Percentiles rank a stretch among this genome's conserved stretches.
Evolutionary conservation across 1,140 invertebrate genomes (phyloP).

Genomic region (Diuraphis noxia): DNA sequence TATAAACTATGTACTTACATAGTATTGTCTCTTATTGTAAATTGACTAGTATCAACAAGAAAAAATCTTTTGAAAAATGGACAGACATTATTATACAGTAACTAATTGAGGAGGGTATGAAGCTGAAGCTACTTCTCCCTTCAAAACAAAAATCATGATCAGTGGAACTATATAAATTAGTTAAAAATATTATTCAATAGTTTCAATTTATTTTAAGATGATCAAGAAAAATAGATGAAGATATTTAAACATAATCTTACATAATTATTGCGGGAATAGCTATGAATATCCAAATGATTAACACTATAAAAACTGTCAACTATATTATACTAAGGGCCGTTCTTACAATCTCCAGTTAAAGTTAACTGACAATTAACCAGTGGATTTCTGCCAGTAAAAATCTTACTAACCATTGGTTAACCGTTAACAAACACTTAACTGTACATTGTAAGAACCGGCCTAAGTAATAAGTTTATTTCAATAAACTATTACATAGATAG

Average conservation of each 20-base stretch:
- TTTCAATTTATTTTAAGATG: neutral
- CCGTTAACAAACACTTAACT: no score
- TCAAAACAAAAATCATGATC: neutral
- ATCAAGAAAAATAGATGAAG: neutral
- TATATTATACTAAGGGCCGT: neutral
- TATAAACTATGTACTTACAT: no score
- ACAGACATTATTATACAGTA: no score
- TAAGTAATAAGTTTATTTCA: neutral
- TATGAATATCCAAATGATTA: neutral
- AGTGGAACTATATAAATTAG: neutral
- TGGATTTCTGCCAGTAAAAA: no score
- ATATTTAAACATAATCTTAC: slow-evolving; percentile 1
- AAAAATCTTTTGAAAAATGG: neutral
- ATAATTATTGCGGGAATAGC: neutral
- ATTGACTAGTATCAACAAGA: neutral
- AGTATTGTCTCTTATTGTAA: neutral
- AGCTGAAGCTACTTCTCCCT: neutral
- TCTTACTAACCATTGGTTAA: no score
- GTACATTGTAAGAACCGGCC: no score
- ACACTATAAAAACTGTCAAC: neutral
- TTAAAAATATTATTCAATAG: neutral
- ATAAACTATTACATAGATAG: no score
- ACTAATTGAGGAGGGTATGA: no score
- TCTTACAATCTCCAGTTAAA: no score
- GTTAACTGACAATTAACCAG: no score